Evolutionary conservation across 2,888 invertebrate genomes (phyloP).

Genomic region (Drosophila pseudotakahashii): DNA sequence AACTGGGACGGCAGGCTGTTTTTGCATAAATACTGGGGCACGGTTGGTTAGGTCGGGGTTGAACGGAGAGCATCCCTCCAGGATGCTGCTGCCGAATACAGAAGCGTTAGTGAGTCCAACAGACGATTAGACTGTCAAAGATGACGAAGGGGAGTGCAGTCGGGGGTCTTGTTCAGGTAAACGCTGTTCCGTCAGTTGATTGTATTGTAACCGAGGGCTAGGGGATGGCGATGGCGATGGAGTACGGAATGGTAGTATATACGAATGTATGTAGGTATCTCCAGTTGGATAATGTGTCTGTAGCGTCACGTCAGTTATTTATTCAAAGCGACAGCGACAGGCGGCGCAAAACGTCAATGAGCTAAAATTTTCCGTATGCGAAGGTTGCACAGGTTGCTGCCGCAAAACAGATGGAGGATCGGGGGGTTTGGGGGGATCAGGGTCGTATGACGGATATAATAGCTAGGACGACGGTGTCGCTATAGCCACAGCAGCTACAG

Average conservation of each 20-base stretch:
- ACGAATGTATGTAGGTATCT: not conserved
- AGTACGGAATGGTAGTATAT: conserved; percentile 16
- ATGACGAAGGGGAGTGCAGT: conserved; percentile 15
- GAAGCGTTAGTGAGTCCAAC: conserved; percentile 32
- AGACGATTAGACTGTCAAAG: conserved; percentile 51
- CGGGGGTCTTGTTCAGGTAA: conserved; percentile 32
- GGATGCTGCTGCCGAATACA: conserved; percentile 44
- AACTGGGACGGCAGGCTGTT: conserved; percentile 40
- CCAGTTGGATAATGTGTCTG: conserved; percentile 69
- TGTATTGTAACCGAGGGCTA: conserved; percentile 56
- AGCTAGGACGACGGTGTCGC: conserved; percentile 45
- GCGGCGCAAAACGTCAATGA: conserved; percentile 81
- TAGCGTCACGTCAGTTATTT: conserved; percentile 77
- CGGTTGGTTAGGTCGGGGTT: conserved; percentile 55
- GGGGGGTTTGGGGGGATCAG: conserved; percentile 42
- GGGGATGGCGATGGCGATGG: conserved; percentile 2
- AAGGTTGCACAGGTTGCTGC: conserved; percentile 53
- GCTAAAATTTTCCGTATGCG: conserved; percentile 67
- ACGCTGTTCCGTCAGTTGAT: conserved; percentile 55
- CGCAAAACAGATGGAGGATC: conserved; percentile 9
- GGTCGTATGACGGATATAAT: conserved; percentile 64
- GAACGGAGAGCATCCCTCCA: conserved; percentile 22
- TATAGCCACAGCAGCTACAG: conserved; percentile 52
- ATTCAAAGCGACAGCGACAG: conserved; percentile 76
- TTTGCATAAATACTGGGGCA: conserved; percentile 65